A percentile compares a stretch with the other conserved stretches of the same genome.
These are phyloP conservation scores for Cephalopterus ornatus DNA, from an alignment of 2,113 vertebrate genomes.

Conservation along the genomic window DNA sequence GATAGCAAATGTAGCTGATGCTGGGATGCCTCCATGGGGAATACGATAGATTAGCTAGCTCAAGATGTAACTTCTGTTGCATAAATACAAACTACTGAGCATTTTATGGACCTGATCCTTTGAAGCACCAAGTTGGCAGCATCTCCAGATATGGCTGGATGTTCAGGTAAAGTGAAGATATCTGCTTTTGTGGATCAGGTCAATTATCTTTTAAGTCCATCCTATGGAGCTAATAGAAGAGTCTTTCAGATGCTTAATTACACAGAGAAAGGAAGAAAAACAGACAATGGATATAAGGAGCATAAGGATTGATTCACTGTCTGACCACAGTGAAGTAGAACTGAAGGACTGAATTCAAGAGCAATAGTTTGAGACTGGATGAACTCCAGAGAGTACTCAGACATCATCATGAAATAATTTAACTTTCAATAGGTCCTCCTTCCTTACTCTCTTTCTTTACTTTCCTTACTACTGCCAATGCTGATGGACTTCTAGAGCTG, in stretches of 20 bases:
- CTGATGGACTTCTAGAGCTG: too few relatives aligned
- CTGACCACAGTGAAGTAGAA: constrained; percentile 17
- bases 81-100: constrained; percentile 8
- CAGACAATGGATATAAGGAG: not conserved
- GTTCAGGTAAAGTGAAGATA: not conserved
- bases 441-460: not conserved
- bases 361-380: not conserved
- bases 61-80: not conserved
- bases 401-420: not conserved
- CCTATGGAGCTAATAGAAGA: not conserved
- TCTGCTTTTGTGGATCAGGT: not conserved
- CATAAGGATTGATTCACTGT: not conserved
- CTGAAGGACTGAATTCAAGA: not conserved
- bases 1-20: not conserved
- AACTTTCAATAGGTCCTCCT: not conserved
- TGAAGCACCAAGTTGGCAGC: not conserved
- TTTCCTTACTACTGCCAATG: too few relatives aligned
- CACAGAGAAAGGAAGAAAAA: constrained; percentile 32
- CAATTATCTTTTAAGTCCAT: not conserved
- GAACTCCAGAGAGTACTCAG: not conserved
- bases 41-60: not conserved
- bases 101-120: not conserved
- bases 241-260: not conserved
- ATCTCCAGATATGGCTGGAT: not conserved
- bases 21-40: constrained; percentile 28